phyloP scores from a whole-genome alignment of 2,797 vertebrate species.

The Yasuhikotakia modesta region DNA sequence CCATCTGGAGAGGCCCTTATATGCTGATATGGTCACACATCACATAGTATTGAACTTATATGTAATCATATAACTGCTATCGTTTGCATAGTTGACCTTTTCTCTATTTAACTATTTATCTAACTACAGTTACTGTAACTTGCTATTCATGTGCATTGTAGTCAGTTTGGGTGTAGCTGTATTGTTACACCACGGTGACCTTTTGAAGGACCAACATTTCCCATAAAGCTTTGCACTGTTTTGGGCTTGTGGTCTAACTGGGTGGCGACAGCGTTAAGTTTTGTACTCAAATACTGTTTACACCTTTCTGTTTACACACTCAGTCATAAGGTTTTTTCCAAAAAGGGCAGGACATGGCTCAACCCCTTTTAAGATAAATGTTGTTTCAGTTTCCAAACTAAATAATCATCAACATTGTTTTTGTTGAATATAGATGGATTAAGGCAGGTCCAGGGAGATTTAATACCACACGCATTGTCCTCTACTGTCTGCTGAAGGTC shows the following conservation, averaged over 20 bases:
- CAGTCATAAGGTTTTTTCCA: neutral
- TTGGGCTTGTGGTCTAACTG: constrained; percentile 28
- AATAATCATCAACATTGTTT: neutral
- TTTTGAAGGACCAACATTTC: neutral
- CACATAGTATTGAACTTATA: neutral
- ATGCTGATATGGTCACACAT: constrained; percentile 31
- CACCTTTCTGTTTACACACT: constrained; percentile 1
- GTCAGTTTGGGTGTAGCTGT: too few species aligned
- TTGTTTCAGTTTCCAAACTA: neutral
- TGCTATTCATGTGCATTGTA: too few species aligned
- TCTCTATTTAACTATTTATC: neutral
- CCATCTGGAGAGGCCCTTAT: constrained; percentile 19
- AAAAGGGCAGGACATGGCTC: neutral
- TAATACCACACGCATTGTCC: neutral
- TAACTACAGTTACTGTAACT: too few species aligned
- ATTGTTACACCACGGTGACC: neutral
- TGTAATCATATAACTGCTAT: neutral
- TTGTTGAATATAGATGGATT: neutral
- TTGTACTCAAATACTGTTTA: constrained; percentile 13
- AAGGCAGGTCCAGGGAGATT: too few species aligned
- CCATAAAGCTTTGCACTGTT: neutral
- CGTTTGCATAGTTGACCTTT: neutral
- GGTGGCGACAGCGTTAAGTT: neutral
- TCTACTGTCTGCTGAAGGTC: neutral
- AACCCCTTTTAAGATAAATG: neutral